Evolutionary conservation across 2,113 vertebrate genomes (phyloP).

Genomic region (Neoarius graeffei): DNA sequence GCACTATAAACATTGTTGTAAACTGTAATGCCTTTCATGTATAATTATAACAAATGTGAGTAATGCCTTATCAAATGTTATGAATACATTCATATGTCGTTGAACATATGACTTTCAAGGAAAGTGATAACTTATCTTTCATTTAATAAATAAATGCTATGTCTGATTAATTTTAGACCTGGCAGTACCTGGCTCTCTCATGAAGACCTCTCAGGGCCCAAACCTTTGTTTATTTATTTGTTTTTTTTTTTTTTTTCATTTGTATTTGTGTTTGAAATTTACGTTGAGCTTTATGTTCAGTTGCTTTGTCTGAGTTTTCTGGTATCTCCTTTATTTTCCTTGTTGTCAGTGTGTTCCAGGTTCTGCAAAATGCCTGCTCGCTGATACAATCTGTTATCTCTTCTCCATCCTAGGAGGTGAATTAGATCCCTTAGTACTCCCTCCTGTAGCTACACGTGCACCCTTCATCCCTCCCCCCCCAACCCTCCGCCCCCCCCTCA

Average conservation of each 20-base stretch:
- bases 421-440: constrained; percentile 98
- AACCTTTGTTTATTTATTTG: neutral
- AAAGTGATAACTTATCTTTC: neutral
- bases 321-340: constrained; percentile 1
- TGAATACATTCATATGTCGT: neutral
- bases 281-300: neutral
- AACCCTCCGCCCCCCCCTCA: constrained; percentile 96
- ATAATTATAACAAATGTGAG: neutral
- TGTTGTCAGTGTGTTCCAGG: neutral
- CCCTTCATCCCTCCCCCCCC: constrained; percentile 96
- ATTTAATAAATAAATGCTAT: neutral
- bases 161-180: neutral
- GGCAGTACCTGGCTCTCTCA: constrained; percentile 39
- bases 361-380: neutral
- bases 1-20: neutral
- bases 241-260: constrained; percentile 9
- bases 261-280: constrained; percentile 23
- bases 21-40: neutral
- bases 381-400: constrained; percentile 65
- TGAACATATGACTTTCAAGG: neutral
- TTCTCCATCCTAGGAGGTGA: constrained; percentile 94
- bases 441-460: constrained; percentile 93
- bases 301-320: neutral
- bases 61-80: neutral
- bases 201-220: constrained; percentile 46